These are phyloP conservation scores for Elephas maximus DNA, from an alignment of 2,113 vertebrate genomes.

Conservation along the genomic window DNA sequence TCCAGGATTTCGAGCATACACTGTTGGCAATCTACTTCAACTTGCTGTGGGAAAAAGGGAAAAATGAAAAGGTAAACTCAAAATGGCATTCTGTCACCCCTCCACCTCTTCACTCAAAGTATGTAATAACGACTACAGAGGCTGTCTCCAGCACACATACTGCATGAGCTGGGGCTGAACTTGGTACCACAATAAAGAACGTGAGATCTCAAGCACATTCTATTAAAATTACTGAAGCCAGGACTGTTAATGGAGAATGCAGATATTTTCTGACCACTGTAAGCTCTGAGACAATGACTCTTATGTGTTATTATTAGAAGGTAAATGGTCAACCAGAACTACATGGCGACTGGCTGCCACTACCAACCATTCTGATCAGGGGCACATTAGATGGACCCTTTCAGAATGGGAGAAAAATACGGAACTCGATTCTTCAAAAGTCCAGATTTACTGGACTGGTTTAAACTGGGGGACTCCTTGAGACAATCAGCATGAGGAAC, in stretches of 20 bases:
- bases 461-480: background rate
- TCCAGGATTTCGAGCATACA: constrained; percentile 99
- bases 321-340: background rate
- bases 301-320: constrained; percentile 56
- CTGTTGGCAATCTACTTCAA: constrained; percentile 99
- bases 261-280: constrained; percentile 49
- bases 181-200: background rate
- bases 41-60: constrained; percentile 92
- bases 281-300: background rate
- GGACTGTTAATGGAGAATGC: background rate
- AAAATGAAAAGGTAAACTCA: constrained; percentile 32
- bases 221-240: constrained; percentile 15
- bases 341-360: background rate
- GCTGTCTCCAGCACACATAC: background rate
- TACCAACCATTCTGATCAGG: background rate
- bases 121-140: background rate
- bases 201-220: background rate
- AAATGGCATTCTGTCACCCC: constrained; percentile 7
- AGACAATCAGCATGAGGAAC: background rate
- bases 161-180: background rate
- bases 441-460: background rate
- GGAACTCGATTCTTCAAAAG: no score
- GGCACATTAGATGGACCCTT: background rate
- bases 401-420: background rate
- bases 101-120: background rate